Conservation (phyloP, 2,888 invertebrate species). For the Conus canariensis region DNA sequence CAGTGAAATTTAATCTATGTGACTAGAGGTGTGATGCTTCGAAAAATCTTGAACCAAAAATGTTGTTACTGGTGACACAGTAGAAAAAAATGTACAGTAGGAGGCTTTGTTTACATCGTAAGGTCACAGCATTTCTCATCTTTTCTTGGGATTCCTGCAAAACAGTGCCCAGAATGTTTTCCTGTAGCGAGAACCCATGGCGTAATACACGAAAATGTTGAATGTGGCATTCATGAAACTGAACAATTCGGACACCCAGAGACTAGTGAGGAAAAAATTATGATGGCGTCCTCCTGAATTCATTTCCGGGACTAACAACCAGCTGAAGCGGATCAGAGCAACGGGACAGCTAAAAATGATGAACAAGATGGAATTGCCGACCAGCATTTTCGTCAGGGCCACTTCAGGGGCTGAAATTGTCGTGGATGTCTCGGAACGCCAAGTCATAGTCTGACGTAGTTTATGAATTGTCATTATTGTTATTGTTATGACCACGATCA, state of each 20-base stretch:
- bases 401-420: background rate
- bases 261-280: background rate
- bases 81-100: too few species aligned
- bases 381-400: background rate
- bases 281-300: background rate
- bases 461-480: background rate
- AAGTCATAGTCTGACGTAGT: background rate
- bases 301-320: background rate
- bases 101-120: too few species aligned
- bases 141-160: background rate
- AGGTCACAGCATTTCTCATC: too few species aligned
- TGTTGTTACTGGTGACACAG: too few species aligned
- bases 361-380: background rate
- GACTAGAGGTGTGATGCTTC: too few species aligned
- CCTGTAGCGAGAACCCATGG: slow-evolving; percentile 18
- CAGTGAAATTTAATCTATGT: too few species aligned
- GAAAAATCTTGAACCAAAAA: too few species aligned
- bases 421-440: background rate
- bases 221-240: background rate
- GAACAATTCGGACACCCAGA: background rate
- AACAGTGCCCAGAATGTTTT: background rate
- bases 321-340: background rate
- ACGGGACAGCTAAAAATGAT: background rate
- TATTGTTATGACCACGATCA: background rate
- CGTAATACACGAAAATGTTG: slow-evolving; percentile 28